Conservation (phyloP, 2,888 invertebrate genomes). For the Ischnura elegans region DNA sequence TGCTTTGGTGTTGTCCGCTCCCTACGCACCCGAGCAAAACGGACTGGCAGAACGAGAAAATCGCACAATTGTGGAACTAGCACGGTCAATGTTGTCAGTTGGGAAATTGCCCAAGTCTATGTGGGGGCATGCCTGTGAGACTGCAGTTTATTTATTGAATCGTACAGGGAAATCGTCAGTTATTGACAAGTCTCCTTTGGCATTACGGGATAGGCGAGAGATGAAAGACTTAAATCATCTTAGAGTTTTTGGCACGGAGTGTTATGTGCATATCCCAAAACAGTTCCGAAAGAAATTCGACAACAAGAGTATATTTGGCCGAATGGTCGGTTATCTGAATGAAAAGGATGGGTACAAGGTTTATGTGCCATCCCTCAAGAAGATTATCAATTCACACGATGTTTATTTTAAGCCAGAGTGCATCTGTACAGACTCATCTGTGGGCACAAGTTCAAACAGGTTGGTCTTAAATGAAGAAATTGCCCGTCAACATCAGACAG, state of each 20-base stretch:
- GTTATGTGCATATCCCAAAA: not conserved
- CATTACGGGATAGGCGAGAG: not conserved
- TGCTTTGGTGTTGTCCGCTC: slow-evolving; percentile 64
- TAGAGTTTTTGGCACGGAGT: not conserved
- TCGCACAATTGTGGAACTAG: not conserved
- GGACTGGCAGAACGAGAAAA: slow-evolving; percentile 67
- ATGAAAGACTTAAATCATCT: not conserved
- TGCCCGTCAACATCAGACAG: too few relatives aligned
- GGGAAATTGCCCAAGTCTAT: not conserved
- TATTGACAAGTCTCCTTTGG: not conserved
- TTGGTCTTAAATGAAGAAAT: too few relatives aligned
- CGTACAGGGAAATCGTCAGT: not conserved
- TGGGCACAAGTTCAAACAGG: too few relatives aligned
- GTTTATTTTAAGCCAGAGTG: too few relatives aligned
- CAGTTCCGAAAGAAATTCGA: not conserved
- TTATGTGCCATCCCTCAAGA: too few relatives aligned
- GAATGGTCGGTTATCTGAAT: not conserved
- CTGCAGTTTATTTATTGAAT: not conserved
- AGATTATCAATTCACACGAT: too few relatives aligned
- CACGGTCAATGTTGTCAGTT: not conserved
- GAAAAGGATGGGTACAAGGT: slow-evolving; percentile 32
- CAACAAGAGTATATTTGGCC: not conserved
- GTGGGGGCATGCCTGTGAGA: not conserved
- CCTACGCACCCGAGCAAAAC: slow-evolving; percentile 70
- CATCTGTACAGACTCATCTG: too few relatives aligned